Evolutionary conservation across 2,113 vertebrate species (phyloP).

Genomic region (Litocranius walleri): DNA sequence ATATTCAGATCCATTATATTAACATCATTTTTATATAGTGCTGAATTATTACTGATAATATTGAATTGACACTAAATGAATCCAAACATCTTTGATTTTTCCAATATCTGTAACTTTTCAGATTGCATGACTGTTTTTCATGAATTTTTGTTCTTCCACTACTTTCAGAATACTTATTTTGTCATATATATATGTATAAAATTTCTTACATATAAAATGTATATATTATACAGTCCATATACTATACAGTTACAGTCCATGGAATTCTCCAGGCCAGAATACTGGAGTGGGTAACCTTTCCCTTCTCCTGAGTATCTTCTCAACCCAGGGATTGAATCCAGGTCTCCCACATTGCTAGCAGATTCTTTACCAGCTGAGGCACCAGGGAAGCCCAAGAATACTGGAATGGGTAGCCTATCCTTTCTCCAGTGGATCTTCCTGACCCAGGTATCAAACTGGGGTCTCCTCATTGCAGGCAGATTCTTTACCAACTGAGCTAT

Average conservation of each 20-base stretch:
- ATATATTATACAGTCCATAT: background rate
- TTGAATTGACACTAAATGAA: background rate
- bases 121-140: background rate
- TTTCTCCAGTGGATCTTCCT: background rate
- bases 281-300: background rate
- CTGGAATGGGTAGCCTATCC: background rate
- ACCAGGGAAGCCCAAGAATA: background rate
- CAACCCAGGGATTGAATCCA: background rate
- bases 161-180: background rate
- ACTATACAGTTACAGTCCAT: background rate
- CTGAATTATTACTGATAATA: background rate
- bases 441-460: background rate
- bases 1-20: background rate
- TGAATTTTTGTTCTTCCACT: background rate
- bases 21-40: background rate
- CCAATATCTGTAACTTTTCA: background rate
- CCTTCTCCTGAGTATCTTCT: background rate
- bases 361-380: background rate
- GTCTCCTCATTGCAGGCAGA: background rate
- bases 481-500: background rate
- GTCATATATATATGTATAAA: background rate
- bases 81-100: background rate
- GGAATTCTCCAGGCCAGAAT: background rate
- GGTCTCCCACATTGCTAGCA: background rate
- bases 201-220: background rate